These are phyloP conservation scores for Laticauda laticaudata DNA, from an alignment of 2,113 vertebrate species.

Conservation along the genomic window DNA sequence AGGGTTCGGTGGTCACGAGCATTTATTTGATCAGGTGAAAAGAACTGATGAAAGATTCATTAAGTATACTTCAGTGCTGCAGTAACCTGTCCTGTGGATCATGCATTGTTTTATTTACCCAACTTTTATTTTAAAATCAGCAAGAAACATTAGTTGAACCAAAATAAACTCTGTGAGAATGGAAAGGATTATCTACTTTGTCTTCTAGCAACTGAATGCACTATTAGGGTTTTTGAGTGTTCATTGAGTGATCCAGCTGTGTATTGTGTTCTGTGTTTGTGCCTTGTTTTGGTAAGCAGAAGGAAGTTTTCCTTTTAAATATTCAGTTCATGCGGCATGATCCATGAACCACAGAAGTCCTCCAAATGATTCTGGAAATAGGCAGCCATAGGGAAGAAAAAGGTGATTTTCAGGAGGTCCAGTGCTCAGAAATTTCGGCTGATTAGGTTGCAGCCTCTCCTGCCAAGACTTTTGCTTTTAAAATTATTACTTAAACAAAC, in stretches of 20 bases:
- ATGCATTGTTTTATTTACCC: neutral
- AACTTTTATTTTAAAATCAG: neutral
- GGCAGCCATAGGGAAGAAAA: neutral
- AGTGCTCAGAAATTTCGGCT: neutral
- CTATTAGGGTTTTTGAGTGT: neutral
- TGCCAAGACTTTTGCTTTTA: neutral
- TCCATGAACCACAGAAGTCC: neutral
- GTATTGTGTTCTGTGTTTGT: neutral
- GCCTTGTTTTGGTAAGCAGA: neutral
- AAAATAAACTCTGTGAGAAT: neutral
- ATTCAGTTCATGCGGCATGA: neutral
- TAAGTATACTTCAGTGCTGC: conserved; percentile 65
- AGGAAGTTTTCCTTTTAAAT: neutral
- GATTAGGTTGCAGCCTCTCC: neutral
- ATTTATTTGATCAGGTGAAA: conserved; percentile 63
- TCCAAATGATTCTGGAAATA: neutral
- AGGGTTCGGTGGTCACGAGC: conserved; percentile 63
- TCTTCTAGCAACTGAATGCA: neutral
- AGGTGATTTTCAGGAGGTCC: neutral
- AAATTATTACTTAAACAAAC: neutral
- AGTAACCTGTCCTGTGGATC: conserved; percentile 46
- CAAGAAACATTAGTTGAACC: neutral
- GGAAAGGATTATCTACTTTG: neutral
- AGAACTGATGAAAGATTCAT: conserved; percentile 68
- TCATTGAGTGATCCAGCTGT: neutral